Conservation (phyloP, 1,140 invertebrate species). For the Metopolophium dirhodum region DNA sequence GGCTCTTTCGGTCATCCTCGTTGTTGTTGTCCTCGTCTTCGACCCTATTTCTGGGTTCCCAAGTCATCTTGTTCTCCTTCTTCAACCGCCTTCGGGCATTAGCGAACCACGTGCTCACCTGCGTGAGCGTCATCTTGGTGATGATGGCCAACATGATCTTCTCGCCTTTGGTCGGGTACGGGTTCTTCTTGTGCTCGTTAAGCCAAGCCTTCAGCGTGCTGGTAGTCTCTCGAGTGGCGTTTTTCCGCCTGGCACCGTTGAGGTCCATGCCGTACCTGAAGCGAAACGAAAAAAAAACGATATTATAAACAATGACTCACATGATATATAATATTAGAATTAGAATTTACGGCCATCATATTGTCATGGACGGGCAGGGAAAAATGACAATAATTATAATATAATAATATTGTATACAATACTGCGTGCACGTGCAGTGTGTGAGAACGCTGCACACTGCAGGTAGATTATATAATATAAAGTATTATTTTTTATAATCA, state of each 20-base stretch:
- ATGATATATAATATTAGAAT: background rate
- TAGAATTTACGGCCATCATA: background rate
- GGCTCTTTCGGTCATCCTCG: constrained; percentile 79
- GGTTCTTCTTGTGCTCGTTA: constrained; percentile 98
- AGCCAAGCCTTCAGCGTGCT: constrained; percentile 97
- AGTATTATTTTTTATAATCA: background rate
- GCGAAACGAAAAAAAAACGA: constrained; percentile 63
- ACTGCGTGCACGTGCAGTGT: background rate
- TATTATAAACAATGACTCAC: background rate
- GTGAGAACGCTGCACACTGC: background rate
- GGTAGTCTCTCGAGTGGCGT: constrained; percentile 96
- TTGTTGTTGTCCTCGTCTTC: constrained; percentile 88
- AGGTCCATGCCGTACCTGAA: constrained; percentile 88
- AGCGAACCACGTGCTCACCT: constrained; percentile 99
- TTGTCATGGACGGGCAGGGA: background rate
- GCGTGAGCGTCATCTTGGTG: constrained; percentile 98
- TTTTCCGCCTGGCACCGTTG: constrained; percentile 90
- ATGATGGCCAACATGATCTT: constrained; percentile 99
- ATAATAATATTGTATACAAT: background rate
- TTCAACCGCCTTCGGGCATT: constrained; percentile 94
- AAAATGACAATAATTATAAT: background rate
- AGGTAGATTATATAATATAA: background rate
- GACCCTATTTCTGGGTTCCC: constrained; percentile 89
- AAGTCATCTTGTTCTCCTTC: constrained; percentile 99
- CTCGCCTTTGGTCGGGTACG: constrained; percentile 98